These are phyloP conservation scores for Oscheius myriophilus DNA, from an alignment of 2,888 invertebrate genomes.

Conservation along the genomic window DNA sequence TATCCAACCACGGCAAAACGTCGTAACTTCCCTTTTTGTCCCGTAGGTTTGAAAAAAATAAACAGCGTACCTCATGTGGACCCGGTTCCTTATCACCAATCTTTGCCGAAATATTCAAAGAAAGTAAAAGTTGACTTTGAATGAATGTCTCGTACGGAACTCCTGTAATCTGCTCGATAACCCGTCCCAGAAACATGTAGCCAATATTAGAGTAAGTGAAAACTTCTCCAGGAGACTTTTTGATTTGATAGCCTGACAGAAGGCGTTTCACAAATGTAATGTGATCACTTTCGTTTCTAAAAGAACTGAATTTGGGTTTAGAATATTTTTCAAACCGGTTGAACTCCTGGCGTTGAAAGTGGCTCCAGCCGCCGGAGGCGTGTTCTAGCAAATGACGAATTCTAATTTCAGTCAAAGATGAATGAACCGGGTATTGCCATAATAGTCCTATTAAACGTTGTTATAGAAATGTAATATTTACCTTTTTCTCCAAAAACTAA, in stretches of 20 bases:
- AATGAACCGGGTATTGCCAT: constrained; percentile 30
- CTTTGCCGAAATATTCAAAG: constrained; percentile 41
- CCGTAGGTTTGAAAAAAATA: too few relatives aligned
- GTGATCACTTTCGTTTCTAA: constrained; percentile 44
- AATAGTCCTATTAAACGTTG: too few relatives aligned
- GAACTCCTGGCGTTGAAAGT: constrained; percentile 50
- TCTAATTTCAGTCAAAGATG: constrained; percentile 34
- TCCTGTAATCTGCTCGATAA: constrained; percentile 50
- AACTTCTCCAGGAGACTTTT: constrained; percentile 37
- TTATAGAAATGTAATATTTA: constrained; percentile 19
- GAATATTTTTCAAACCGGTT: constrained; percentile 28
- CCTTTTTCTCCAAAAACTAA: constrained; percentile 49
- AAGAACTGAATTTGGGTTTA: background rate
- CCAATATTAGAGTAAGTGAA: constrained; percentile 58
- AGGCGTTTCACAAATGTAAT: constrained; percentile 45
- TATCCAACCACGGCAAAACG: too few relatives aligned
- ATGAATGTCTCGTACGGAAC: constrained; percentile 45
- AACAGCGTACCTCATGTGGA: constrained; percentile 28
- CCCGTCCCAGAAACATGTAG: constrained; percentile 52
- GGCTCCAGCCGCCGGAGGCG: constrained; percentile 52
- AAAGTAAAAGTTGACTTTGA: constrained; percentile 34
- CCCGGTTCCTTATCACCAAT: constrained; percentile 34
- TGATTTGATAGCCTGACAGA: constrained; percentile 35
- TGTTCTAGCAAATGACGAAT: constrained; percentile 53
- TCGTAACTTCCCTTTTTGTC: too few relatives aligned